Base-by-base conservation (phyloP, 2,113 vertebrate genomes). In the Leptocoma aspasia region DNA sequence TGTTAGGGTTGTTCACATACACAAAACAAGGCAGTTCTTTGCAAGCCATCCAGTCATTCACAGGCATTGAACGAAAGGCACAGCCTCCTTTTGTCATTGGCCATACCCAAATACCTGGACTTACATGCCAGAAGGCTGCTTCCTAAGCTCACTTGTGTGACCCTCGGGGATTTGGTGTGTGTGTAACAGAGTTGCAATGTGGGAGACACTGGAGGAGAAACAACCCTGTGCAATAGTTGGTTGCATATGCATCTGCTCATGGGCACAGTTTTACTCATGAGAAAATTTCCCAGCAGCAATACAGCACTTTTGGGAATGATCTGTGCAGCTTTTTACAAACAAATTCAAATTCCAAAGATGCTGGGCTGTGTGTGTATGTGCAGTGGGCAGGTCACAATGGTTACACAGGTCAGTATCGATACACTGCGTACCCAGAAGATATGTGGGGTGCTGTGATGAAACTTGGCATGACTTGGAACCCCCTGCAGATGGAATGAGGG, bases 91-190 rank as follows among this genome's bases (percentile, higher is more conserved):
- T 52, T 53, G 31, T 91, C 35, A 39, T 16, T 33, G 80, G 49
- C 61, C 28, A 4, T 68, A 60, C 33, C 21, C 72, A 86, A 8
- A 33, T 53, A 33, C 59, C 22, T 69, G 63, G 41, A 72, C 44
- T 57, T 72, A 5, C 14, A 1, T 19, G 28, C 59, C 64, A 42
- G 50, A 73, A 73, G 31, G 52, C 37, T 91, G 39, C 39, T 77
- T 39, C 89, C 39, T 64, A 44, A 86, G 16, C 28, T 59, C 9
- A 10, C 70, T 72, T 61, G 27, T 77, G 57, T 64, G 75, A 52
- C 17, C 69, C 27, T 47, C 0, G 0, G 56, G 54, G 41, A 35
- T 64, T 24, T 60, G 33, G 5, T 1, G 0, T 35, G 10, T 66
- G 47, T 47, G 44, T 64, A 64, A 68, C 8, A 22, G 24, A 37